Percentiles rank a stretch among this genome's conserved stretches.
Conservation (phyloP, 1,140 invertebrate genomes). For the Platyscapa corneri region DNA sequence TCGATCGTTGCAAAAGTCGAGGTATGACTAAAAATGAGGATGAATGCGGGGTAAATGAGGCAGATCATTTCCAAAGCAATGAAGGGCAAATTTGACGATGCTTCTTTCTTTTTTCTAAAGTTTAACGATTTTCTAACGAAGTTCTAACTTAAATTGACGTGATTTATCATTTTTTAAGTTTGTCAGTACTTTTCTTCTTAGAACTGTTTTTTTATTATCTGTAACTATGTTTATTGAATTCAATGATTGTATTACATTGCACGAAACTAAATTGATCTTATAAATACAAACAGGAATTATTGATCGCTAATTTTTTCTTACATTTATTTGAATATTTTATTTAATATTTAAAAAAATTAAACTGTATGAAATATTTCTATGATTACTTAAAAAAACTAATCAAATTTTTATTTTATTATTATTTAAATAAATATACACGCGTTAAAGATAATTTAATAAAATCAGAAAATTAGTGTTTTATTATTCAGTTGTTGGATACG, state of each 20-base stretch:
- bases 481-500: no score
- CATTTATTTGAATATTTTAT: no score
- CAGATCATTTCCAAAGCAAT: constrained; percentile 40
- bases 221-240: background rate
- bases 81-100: constrained; percentile 22
- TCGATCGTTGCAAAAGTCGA: background rate
- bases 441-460: no score
- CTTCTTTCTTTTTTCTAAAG: background rate
- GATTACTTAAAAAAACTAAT: no score
- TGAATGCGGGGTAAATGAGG: constrained; percentile 21
- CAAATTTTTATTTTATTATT: no score
- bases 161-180: constrained; percentile 35
- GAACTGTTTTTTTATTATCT: background rate
- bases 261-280: no score
- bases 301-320: no score
- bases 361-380: no score
- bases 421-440: no score
- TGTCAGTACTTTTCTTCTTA: background rate
- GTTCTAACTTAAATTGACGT: constrained; percentile 13
- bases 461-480: no score
- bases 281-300: no score
- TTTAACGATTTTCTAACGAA: background rate
- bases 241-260: background rate
- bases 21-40: constrained; percentile 37
- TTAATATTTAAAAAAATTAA: no score